Conservation (phyloP, 1,140 invertebrate genomes). For the Paracyclopina nana region DNA sequence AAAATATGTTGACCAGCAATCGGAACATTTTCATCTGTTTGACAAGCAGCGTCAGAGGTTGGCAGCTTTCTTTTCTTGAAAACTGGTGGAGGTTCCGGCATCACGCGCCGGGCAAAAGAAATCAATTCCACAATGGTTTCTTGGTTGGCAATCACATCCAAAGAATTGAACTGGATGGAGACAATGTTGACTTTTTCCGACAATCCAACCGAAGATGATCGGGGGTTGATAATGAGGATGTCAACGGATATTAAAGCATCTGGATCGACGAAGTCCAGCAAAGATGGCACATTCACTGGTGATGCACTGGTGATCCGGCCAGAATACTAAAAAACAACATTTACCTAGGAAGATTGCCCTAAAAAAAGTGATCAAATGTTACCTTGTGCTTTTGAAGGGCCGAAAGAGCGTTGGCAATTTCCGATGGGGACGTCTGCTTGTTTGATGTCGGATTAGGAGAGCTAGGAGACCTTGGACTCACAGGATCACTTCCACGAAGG, state of each 20-base stretch:
- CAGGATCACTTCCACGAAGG: conserved; percentile 69
- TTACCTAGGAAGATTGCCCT: no score
- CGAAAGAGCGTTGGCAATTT: conserved; percentile 5
- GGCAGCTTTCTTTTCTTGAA: neutral
- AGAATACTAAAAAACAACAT: no score
- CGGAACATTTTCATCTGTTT: no score
- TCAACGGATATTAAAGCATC: conserved; percentile 72
- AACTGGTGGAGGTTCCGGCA: conserved; percentile 27
- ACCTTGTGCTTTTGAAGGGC: conserved; percentile 7
- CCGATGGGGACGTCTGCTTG: neutral
- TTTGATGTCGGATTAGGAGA: conserved; percentile 39
- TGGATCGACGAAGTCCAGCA: conserved; percentile 38
- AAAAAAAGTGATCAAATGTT: no score
- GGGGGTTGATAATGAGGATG: conserved; percentile 44
- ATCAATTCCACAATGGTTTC: conserved; percentile 81
- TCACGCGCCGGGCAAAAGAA: conserved; percentile 55
- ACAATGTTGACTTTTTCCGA: conserved; percentile 48
- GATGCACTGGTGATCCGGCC: no score
- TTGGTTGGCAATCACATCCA: conserved; percentile 88
- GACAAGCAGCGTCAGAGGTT: neutral
- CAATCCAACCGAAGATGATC: conserved; percentile 24
- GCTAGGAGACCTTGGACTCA: conserved; percentile 48
- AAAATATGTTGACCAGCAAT: no score
- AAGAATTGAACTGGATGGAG: conserved; percentile 75
- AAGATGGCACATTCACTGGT: no score